Percentiles rank a stretch among this genome's conserved stretches.
phyloP scores from a whole-genome alignment of 2,797 vertebrate species.

The Paramormyrops hopkinsi region DNA sequence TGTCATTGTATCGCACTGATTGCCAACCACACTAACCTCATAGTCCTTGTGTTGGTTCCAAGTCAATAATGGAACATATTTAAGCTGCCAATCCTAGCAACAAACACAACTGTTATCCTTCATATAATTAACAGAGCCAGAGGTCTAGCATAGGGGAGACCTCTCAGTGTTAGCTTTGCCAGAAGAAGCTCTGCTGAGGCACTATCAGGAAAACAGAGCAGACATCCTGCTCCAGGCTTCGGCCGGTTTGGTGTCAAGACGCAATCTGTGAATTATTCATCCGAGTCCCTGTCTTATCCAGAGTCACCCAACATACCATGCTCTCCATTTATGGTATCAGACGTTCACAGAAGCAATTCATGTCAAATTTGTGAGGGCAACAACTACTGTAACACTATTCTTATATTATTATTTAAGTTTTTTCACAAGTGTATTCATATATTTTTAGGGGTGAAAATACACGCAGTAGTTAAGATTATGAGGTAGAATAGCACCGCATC shows the following conservation, averaged over 20 bases:
- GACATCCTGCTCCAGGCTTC: background rate
- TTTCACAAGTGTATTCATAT: background rate
- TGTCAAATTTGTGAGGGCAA: background rate
- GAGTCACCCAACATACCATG: background rate
- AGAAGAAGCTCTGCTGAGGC: background rate
- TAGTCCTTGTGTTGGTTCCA: background rate
- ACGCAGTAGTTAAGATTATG: background rate
- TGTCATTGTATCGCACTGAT: background rate
- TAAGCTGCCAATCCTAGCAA: background rate
- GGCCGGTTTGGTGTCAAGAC: background rate
- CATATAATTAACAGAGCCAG: background rate
- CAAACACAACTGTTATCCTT: background rate
- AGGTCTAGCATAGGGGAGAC: background rate
- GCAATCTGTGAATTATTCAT: conserved; percentile 5
- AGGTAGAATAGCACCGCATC: background rate
- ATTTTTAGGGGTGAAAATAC: background rate
- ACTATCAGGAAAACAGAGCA: background rate
- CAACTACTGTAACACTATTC: background rate
- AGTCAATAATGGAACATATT: background rate
- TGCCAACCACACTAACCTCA: background rate
- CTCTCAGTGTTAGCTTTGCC: background rate
- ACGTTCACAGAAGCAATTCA: background rate
- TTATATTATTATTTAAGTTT: background rate
- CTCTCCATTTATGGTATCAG: background rate
- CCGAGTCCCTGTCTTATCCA: background rate